phyloP scores from a whole-genome alignment of 64 coral and sea anemone genomes.

The Dendronephthya gigantea region DNA sequence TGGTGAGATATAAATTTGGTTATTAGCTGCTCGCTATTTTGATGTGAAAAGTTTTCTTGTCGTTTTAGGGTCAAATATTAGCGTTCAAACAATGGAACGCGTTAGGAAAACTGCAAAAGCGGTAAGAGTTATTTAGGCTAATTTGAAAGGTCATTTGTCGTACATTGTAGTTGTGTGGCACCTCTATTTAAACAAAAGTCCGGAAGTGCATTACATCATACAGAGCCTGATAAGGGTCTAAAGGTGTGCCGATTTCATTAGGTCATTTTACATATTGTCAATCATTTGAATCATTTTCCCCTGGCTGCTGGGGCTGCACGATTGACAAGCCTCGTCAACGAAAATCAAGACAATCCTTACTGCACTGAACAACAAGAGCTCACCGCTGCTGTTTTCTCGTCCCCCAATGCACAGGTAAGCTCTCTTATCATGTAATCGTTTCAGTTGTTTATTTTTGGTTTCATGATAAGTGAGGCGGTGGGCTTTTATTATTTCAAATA shows the following conservation, averaged over 20 bases:
- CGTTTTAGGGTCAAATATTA: no score
- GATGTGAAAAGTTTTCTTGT: neutral
- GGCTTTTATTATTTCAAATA: no score
- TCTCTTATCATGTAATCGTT: no score
- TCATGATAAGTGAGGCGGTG: no score
- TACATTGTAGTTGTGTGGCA: no score
- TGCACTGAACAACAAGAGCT: slow-evolving; percentile 53
- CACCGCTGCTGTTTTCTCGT: slow-evolving; percentile 50
- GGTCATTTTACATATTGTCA: slow-evolving; percentile 72
- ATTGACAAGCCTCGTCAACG: slow-evolving; percentile 72
- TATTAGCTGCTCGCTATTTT: neutral
- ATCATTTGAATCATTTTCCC: slow-evolving; percentile 80
- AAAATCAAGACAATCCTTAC: slow-evolving; percentile 74
- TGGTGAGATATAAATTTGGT: no score
- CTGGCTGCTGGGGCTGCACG: slow-evolving; percentile 80
- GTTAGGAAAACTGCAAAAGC: slow-evolving; percentile 68
- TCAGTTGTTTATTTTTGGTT: no score
- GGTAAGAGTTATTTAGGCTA: slow-evolving; percentile 43
- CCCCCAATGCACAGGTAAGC: slow-evolving; percentile 83
- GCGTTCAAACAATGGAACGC: slow-evolving; percentile 56
- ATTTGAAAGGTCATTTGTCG: no score
- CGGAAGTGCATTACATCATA: no score
- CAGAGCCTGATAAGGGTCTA: no score
- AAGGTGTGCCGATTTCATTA: no score
- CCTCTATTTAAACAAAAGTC: no score